Conservation (phyloP, 2,113 vertebrate species). For the Pachyramphus minor region DNA sequence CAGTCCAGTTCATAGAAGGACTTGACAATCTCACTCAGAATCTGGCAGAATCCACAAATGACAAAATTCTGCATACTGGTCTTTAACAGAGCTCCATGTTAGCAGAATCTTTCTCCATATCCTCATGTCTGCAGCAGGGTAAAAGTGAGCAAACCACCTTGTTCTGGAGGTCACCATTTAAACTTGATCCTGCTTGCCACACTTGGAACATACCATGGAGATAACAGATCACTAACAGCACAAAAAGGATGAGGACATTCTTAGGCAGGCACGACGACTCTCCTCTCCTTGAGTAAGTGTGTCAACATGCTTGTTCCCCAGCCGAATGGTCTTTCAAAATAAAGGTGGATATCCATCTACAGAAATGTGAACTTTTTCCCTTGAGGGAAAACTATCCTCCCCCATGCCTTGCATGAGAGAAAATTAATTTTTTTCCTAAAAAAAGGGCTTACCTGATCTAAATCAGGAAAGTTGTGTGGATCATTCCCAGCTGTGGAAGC, state of each 20-base stretch:
- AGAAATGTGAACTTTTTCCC: background rate
- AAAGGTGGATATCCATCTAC: background rate
- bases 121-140: background rate
- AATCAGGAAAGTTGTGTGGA: background rate
- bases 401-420: background rate
- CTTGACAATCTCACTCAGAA: background rate
- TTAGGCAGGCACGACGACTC: background rate
- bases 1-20: background rate
- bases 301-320: background rate
- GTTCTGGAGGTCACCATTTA: background rate
- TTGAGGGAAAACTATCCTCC: background rate
- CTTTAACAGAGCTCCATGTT: background rate
- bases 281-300: background rate
- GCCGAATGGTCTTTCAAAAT: background rate
- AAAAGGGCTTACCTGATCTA: background rate
- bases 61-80: background rate
- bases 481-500: background rate
- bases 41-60: background rate
- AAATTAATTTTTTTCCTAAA: rapidly evolving
- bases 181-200: background rate
- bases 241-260: background rate
- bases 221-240: background rate
- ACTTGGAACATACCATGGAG: background rate
- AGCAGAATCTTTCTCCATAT: background rate
- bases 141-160: background rate